Evolutionary conservation across 2,113 vertebrate species (phyloP).

Genomic region (Chlorodrepanis virens): DNA sequence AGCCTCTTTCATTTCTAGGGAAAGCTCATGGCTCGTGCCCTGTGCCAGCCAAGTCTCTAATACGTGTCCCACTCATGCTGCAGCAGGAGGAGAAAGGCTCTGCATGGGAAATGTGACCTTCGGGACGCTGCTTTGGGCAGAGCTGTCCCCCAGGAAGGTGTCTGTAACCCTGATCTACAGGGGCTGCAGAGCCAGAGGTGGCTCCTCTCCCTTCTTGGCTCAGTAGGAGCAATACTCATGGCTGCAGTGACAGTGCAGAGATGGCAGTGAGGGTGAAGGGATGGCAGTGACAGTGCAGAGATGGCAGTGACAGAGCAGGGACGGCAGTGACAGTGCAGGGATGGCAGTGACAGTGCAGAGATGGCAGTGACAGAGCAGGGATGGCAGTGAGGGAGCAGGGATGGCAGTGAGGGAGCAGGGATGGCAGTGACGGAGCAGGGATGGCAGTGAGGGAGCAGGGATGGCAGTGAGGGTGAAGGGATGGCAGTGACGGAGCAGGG

Average conservation of each 20-base stretch:
- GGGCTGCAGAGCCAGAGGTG: not conserved
- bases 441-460: too few relatives aligned
- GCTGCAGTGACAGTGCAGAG: not conserved
- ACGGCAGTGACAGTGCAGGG: fast-evolving
- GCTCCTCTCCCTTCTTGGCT: not conserved
- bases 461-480: not conserved
- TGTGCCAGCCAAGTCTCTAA: not conserved
- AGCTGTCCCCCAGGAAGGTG: not conserved
- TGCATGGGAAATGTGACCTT: not conserved
- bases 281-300: fast-evolving
- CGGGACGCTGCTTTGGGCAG: not conserved
- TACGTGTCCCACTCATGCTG: fast-evolving
- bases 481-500: not conserved
- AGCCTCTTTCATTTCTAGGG: not conserved
- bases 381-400: not conserved
- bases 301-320: not conserved
- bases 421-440: not conserved
- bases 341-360: too few relatives aligned
- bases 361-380: fast-evolving
- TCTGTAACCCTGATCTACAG: fast-evolving
- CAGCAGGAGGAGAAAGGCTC: not conserved
- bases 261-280: not conserved
- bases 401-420: not conserved
- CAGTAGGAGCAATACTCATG: fast-evolving
- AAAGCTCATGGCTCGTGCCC: not conserved